Evolutionary conservation across 2,888 invertebrate genomes (phyloP).

Genomic region (Nemapogon koenigi): DNA sequence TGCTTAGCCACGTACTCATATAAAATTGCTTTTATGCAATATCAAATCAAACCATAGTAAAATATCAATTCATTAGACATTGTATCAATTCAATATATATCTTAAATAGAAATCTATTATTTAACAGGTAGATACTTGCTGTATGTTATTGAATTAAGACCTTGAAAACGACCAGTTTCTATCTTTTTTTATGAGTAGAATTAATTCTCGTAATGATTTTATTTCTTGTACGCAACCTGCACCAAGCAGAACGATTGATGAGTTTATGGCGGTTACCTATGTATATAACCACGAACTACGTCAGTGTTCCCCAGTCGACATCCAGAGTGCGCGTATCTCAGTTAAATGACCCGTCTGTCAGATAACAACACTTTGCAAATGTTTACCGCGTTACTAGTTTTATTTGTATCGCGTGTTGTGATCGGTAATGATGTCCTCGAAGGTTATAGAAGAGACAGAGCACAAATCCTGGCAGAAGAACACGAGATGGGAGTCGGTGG

Average conservation of each 20-base stretch:
- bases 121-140: too few relatives aligned
- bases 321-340: constrained; percentile 6
- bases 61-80: too few relatives aligned
- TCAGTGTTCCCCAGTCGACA: constrained; percentile 3
- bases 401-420: constrained; percentile 10
- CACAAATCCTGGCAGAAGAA: constrained; percentile 41
- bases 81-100: too few relatives aligned
- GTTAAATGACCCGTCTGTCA: constrained; percentile 11
- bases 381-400: not conserved
- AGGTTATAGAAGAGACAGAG: constrained; percentile 26
- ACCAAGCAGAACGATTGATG: not conserved
- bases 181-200: too few relatives aligned
- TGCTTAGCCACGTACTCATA: too few relatives aligned
- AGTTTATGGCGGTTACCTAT: constrained; percentile 1
- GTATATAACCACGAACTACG: constrained; percentile 1
- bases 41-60: too few relatives aligned
- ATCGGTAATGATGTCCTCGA: constrained; percentile 23
- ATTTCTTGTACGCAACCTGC: too few relatives aligned
- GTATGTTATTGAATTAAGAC: too few relatives aligned
- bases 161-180: too few relatives aligned
- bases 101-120: too few relatives aligned
- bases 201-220: too few relatives aligned
- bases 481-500: constrained; percentile 52
- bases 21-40: too few relatives aligned
- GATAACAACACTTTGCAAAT: constrained; percentile 9